Conservation (phyloP, 2,888 invertebrate species). For the Meganola albula region DNA sequence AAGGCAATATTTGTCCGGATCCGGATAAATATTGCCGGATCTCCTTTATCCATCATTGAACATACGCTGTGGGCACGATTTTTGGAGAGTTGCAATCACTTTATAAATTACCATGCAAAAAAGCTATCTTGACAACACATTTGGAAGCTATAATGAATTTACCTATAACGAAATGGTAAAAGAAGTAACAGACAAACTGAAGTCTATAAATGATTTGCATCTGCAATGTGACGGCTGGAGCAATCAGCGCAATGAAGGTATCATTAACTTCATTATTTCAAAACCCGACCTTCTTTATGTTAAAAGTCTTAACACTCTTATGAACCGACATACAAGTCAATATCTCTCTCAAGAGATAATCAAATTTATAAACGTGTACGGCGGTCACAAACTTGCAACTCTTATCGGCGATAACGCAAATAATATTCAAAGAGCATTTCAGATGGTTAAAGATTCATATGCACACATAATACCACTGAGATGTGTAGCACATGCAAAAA, state of each 20-base stretch:
- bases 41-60: slow-evolving; percentile 13
- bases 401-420: slow-evolving; percentile 18
- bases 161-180: slow-evolving; percentile 8
- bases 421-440: slow-evolving; percentile 18
- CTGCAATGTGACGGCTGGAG: slow-evolving; percentile 12
- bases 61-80: slow-evolving; percentile 12
- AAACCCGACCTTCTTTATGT: slow-evolving; percentile 11
- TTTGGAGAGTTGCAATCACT: slow-evolving; percentile 8
- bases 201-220: slow-evolving; percentile 5
- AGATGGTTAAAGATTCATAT: slow-evolving; percentile 11
- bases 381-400: too few relatives aligned
- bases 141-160: slow-evolving; percentile 9
- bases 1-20: slow-evolving; percentile 13
- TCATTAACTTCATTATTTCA: slow-evolving; percentile 12
- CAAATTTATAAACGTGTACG: background rate
- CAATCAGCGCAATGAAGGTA: slow-evolving; percentile 13
- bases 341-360: background rate
- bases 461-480: slow-evolving; percentile 12
- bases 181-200: slow-evolving; percentile 6
- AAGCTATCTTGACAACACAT: slow-evolving; percentile 9
- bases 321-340: background rate
- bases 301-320: background rate
- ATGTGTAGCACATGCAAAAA: slow-evolving; percentile 13
- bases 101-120: slow-evolving; percentile 10
- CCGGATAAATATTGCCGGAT: too few relatives aligned